These are phyloP conservation scores for Rhipidura dahli DNA, from an alignment of 2,113 vertebrate species.

Conservation along the genomic window DNA sequence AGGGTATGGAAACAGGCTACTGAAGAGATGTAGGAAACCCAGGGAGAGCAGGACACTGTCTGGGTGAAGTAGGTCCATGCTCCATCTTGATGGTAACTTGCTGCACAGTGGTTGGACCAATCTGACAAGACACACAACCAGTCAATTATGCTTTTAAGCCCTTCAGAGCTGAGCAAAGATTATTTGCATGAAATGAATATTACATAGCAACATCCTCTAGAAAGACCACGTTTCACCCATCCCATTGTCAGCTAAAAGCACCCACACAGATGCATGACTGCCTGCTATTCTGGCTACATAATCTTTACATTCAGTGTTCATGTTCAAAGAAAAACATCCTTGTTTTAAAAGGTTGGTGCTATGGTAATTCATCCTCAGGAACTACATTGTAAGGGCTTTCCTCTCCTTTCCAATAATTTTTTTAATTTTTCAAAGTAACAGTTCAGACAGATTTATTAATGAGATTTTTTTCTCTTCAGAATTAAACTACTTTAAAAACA, in stretches of 20 bases:
- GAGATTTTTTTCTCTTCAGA: background rate
- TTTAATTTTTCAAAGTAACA: background rate
- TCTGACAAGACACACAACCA: conserved; percentile 68
- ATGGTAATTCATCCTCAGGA: background rate
- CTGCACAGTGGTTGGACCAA: conserved; percentile 81
- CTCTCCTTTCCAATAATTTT: background rate
- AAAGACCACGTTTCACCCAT: background rate
- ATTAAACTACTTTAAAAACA: background rate
- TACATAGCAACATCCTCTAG: background rate
- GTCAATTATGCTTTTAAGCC: background rate
- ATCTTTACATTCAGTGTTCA: background rate
- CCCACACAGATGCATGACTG: rapidly evolving
- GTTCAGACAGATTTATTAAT: background rate
- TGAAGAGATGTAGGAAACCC: conserved; percentile 83
- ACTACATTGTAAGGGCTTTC: background rate
- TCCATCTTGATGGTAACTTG: conserved; percentile 76
- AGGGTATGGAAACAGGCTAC: conserved; percentile 78
- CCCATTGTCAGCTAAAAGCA: background rate
- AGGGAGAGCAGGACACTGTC: conserved; percentile 84
- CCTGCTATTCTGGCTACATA: background rate
- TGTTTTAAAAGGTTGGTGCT: background rate
- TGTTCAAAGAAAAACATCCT: background rate
- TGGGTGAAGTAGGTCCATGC: conserved; percentile 73
- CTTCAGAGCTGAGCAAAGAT: background rate
- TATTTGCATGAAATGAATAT: background rate